phyloP scores from a whole-genome alignment of 1,140 invertebrate genomes.

The Zaprionus kolodkinae region DNA sequence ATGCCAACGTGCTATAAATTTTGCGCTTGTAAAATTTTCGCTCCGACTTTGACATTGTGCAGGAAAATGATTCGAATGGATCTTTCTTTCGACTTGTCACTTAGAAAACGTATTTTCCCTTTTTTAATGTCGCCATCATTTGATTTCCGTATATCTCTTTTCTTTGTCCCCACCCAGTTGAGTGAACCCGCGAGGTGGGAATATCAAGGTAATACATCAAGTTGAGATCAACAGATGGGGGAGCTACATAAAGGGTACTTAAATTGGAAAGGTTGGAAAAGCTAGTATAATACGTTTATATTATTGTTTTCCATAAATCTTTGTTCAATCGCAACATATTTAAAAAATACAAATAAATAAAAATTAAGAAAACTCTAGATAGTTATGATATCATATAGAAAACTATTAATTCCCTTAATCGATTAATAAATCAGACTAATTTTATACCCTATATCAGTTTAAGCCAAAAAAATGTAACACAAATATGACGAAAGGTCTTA shows the following conservation, averaged over 20 bases:
- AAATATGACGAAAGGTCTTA: no score
- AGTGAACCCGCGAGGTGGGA: slow-evolving; percentile 51
- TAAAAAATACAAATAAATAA: no score
- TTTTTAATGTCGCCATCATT: slow-evolving; percentile 39
- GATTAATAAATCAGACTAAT: no score
- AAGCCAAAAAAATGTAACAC: no score
- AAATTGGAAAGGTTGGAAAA: no score
- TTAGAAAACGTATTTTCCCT: slow-evolving; percentile 58
- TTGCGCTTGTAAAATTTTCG: slow-evolving; percentile 34
- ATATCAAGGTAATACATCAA: slow-evolving; percentile 9
- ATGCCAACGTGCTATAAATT: slow-evolving; percentile 31
- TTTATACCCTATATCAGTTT: no score
- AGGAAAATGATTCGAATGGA: slow-evolving; percentile 47
- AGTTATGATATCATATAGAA: no score
- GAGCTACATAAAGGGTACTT: background rate
- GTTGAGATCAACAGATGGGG: background rate
- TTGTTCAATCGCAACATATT: no score
- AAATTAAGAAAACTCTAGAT: no score
- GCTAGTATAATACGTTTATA: no score
- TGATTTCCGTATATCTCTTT: slow-evolving; percentile 62
- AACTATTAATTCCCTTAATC: no score
- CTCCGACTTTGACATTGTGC: slow-evolving; percentile 57
- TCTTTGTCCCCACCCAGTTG: slow-evolving; percentile 66
- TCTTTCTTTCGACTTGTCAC: slow-evolving; percentile 51
- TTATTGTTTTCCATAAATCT: no score